These are phyloP conservation scores for Pseudococcus jackbeardsleyi DNA, from an alignment of 2,888 invertebrate genomes.

Conservation along the genomic window DNA sequence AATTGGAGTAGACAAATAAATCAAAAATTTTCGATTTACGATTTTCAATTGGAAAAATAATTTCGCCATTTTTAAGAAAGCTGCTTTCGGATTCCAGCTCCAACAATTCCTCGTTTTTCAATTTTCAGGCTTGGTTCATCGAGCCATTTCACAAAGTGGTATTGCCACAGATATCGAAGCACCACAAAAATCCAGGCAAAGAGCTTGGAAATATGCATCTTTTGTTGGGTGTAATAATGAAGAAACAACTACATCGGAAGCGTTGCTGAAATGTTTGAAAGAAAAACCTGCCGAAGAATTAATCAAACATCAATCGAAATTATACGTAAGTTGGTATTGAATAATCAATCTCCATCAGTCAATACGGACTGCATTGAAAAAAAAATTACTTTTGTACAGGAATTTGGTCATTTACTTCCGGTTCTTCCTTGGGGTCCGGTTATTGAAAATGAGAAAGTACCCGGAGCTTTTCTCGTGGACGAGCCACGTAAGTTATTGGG, in stretches of 20 bases:
- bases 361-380: no score
- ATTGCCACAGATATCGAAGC: slow-evolving; percentile 74
- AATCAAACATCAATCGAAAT: background rate
- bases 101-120: background rate
- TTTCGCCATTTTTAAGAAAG: no score
- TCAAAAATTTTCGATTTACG: no score
- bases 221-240: slow-evolving; percentile 74
- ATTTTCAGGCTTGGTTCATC: slow-evolving; percentile 72
- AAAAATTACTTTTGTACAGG: background rate
- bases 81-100: no score
- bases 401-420: background rate
- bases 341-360: background rate
- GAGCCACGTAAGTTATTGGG: slow-evolving; percentile 51
- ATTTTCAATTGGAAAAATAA: no score
- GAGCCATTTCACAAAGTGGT: slow-evolving; percentile 80
- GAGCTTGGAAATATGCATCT: slow-evolving; percentile 75
- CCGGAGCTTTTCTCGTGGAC: slow-evolving; percentile 62
- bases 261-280: slow-evolving; percentile 77
- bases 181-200: slow-evolving; percentile 74
- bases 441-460: slow-evolving; percentile 52
- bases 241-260: slow-evolving; percentile 69
- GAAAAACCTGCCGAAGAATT: slow-evolving; percentile 75
- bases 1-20: no score
- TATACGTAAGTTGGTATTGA: slow-evolving; percentile 13
- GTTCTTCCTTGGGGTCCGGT: background rate